Conservation (phyloP, 2,113 vertebrate genomes). For the Cromileptes altivelis region DNA sequence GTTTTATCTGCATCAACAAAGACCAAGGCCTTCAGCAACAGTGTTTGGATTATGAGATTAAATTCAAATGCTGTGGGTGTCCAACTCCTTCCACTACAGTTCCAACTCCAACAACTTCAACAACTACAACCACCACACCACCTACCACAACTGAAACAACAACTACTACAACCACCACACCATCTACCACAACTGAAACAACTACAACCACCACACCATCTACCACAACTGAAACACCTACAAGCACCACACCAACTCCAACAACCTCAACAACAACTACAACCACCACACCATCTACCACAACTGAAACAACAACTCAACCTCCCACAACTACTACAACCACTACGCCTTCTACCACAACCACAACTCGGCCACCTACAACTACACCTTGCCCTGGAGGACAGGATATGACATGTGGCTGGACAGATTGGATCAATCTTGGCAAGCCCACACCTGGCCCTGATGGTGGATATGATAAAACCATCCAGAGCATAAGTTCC, state of each 20-base stretch:
- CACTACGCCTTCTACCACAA: not conserved
- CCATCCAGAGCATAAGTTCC: constrained; percentile 32
- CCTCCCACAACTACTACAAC: not conserved
- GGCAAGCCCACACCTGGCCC: constrained; percentile 48
- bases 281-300: not conserved
- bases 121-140: too few species aligned
- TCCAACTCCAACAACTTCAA: too few species aligned
- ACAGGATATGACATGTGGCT: not conserved
- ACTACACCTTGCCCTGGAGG: not conserved
- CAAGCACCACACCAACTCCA: too few species aligned
- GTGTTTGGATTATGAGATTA: constrained; percentile 75
- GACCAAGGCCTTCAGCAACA: constrained; percentile 69
- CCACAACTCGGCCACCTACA: not conserved
- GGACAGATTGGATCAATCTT: constrained; percentile 53
- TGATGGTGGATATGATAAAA: constrained; percentile 50
- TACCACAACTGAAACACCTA: too few species aligned
- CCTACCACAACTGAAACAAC: too few species aligned
- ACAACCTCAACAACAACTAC: too few species aligned
- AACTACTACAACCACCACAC: too few species aligned
- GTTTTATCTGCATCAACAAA: constrained; percentile 72
- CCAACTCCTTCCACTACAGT: too few species aligned
- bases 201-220: too few species aligned
- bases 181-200: too few species aligned
- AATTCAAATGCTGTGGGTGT: constrained; percentile 59
- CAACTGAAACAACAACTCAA: constrained; percentile 1